Percentiles rank a stretch among this genome's conserved stretches.
These are phyloP conservation scores for Pseudochromis fuscus DNA, from an alignment of 2,797 vertebrate genomes.

Conservation along the genomic window DNA sequence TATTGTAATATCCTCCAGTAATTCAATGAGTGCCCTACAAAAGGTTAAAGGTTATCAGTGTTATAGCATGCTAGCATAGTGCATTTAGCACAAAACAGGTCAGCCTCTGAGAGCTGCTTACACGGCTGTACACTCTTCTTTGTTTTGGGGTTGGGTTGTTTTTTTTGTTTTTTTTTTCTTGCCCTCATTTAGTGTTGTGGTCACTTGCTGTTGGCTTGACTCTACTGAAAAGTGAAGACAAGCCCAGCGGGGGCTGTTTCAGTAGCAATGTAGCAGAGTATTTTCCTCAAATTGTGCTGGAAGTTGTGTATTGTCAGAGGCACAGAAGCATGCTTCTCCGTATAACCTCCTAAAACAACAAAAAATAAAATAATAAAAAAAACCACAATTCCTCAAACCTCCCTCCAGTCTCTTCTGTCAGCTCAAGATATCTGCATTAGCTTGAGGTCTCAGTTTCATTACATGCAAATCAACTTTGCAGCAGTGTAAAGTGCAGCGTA, in stretches of 20 bases:
- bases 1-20: no score
- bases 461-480: conserved; percentile 26
- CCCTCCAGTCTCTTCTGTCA: conserved; percentile 23
- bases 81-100: background rate
- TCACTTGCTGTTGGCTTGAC: conserved; percentile 28
- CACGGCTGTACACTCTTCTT: background rate
- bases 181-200: conserved; percentile 5
- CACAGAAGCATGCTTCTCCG: conserved; percentile 3
- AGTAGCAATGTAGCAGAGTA: conserved; percentile 11
- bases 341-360: conserved; percentile 14
- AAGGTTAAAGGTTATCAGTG: no score
- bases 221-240: conserved; percentile 1
- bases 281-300: conserved; percentile 23
- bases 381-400: conserved; percentile 22
- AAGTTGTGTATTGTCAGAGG: conserved; percentile 24
- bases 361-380: no score
- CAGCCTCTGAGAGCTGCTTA: no score
- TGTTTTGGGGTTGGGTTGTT: background rate
- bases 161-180: background rate
- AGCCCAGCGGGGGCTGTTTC: background rate
- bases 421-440: conserved; percentile 31
- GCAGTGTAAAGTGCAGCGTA: background rate
- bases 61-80: no score
- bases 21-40: no score
- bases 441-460: conserved; percentile 47